Evolutionary conservation across 2,113 vertebrate genomes (phyloP), one percentile per base, ranked within the genome.

Genomic region (Pygoscelis adeliae): DNA sequence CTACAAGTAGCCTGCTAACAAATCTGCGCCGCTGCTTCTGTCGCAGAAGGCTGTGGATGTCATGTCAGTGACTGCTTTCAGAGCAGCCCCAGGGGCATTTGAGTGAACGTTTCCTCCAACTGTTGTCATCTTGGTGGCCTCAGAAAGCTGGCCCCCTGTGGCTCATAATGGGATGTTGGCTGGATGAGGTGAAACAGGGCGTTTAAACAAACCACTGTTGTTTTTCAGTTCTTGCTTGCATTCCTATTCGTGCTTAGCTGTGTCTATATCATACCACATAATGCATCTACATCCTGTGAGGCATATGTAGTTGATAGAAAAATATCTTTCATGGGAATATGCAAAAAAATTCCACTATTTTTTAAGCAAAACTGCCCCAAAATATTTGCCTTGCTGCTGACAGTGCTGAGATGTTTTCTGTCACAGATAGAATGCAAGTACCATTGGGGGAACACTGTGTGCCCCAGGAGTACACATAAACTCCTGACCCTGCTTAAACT

Each of bases 111-210:
- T 95, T 89, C 80, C 83, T 94, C 70, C 83, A 73, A 70, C 69
- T 95, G 87, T 85, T 93, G 96, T 95, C 74, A 82, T 87, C 91
- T 77, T 90, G 81, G 89, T 96, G 96, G 95, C 81, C 84, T 96
- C 84, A 77, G 87, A 95, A 96, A 91, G 89, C 94, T 93, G 93
- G 56, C 15, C 70, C 66, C 80, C 86, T 71, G 78, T 89, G 94
- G 87, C 78, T 96, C 78, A 23, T 89, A 83, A 91, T 80, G 78
- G 81, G n/a, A 73, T 85, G 78, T 27, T 80, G 83, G 30, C 78
- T 93, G 89, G 70, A 87, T 88, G 78, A 83, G 94, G 79, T 89
- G 80, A 91, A 96, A 56, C 61, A 53, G 80, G 78, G 66, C 0
- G 0, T 94, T 94, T 95, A 85, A 93, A 91, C 83, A 92, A 95